Base-by-base conservation (phyloP, 2,888 invertebrate species). In the Helleia helle region DNA sequence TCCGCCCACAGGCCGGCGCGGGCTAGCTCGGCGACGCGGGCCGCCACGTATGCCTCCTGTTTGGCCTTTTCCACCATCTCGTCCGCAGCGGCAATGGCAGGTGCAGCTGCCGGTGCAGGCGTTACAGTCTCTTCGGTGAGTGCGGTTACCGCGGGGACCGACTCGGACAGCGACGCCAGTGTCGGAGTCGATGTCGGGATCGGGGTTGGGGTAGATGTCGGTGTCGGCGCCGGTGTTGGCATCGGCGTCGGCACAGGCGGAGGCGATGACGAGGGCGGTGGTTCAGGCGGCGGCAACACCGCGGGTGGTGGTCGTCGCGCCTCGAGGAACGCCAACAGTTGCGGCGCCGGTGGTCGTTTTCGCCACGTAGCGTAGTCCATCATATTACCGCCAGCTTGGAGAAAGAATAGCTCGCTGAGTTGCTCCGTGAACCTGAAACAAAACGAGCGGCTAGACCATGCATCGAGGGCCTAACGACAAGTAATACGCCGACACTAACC, bases 1-100 rank as follows among this genome's bases (percentile, higher is more conserved):
- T 95, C 94, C 39, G 96, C 91, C 99, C 98, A 99, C 62, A 98
- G 86, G 24, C 98, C 99, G 66, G 96, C 94, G 63, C 95, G 92
- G 66, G 97, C 93, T 57, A 99, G 84, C 79, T 97, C 97, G 15
- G 91, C 89, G 64, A 98, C 93, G 69, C 97, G 89, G 63, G 94
- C 93, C 87, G 98, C 92, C 48, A 98, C 96, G 73, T 93, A 92
- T 22, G 97, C 98, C 86, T 99, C 97, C 88, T 92, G 74, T 50
- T 65, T 63, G 29, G 81, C 81, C 58, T 74, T 74, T 62, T 76
- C 75, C 44, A 76, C 72, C 73, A 74, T 65, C 62, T 79, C 77
- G 55, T 72, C 73, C 6, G 64, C 62, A 31, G 62, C 52, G 29
- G 55, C 39, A 13, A 86, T 76, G 8, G 90, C 87, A 41, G 89